These are phyloP conservation scores for Corythornis vintsioides DNA, from an alignment of 2,113 vertebrate species.

Conservation along the genomic window DNA sequence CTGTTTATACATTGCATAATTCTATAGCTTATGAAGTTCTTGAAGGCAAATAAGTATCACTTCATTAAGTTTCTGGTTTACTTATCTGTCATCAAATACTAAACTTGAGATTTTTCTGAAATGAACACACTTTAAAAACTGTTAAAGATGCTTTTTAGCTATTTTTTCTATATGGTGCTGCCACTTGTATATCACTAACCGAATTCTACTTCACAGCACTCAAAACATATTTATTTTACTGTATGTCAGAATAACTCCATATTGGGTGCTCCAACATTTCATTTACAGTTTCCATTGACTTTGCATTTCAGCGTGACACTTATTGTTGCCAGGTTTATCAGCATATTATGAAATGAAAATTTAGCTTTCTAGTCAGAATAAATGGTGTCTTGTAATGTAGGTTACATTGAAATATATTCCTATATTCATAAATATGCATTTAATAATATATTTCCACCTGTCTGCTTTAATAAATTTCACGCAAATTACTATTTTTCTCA, in stretches of 20 bases:
- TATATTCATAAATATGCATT: neutral
- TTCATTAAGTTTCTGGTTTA: neutral
- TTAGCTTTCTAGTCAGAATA: neutral
- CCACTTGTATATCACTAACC: neutral
- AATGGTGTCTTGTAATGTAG: neutral
- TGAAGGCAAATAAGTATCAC: neutral
- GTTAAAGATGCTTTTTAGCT: neutral
- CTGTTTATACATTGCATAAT: neutral
- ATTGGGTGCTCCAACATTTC: neutral
- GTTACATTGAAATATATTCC: neutral
- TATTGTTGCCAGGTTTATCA: slow-evolving; percentile 5
- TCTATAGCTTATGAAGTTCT: neutral
- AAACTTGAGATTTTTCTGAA: neutral
- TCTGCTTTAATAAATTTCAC: slow-evolving; percentile 23
- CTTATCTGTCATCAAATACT: neutral
- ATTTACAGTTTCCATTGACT: neutral
- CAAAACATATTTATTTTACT: neutral
- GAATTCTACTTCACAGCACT: neutral
- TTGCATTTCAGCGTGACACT: slow-evolving; percentile 1
- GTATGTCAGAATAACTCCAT: neutral
- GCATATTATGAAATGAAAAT: slow-evolving; percentile 14
- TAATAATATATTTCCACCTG: slow-evolving; percentile 43
- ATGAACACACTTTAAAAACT: neutral
- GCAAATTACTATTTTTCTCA: slow-evolving; percentile 25
- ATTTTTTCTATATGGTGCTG: neutral